These are phyloP conservation scores for Oscheius sp. DNA, from an alignment of 2,888 invertebrate genomes.

Conservation along the genomic window DNA sequence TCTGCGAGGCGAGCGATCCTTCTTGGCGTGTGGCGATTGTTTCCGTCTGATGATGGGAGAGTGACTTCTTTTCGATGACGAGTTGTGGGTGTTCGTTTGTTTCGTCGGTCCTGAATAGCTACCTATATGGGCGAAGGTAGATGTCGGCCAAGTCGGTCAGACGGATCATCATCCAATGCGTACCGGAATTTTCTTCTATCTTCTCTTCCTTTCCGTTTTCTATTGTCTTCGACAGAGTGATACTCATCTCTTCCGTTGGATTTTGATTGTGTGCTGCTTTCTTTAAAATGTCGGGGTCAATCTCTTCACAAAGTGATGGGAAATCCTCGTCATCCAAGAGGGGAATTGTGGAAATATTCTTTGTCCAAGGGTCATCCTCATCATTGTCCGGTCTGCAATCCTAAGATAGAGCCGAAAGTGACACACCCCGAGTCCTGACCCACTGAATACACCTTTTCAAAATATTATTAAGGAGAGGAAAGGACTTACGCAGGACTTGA, in stretches of 20 bases:
- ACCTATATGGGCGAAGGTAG: constrained; percentile 13
- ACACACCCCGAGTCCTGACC: not conserved
- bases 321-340: constrained; percentile 41
- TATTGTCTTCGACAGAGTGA: too few species aligned
- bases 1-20: too few species aligned
- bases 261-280: constrained; percentile 18
- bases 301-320: constrained; percentile 44
- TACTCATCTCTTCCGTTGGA: too few species aligned
- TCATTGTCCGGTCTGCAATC: constrained; percentile 23
- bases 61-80: not conserved
- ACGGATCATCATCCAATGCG: constrained; percentile 13
- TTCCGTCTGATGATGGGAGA: too few species aligned
- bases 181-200: constrained; percentile 4
- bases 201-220: too few species aligned
- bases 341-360: constrained; percentile 28
- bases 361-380: constrained; percentile 11
- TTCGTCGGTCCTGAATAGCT: constrained; percentile 28
- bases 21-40: too few species aligned
- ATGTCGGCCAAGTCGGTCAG: not conserved
- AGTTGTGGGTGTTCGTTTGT: not conserved
- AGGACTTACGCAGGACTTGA: constrained; percentile 12
- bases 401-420: constrained; percentile 13
- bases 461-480: not conserved
- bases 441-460: not conserved
- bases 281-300: constrained; percentile 48